Percentiles rank a stretch among this genome's conserved stretches.
Evolutionary conservation across 2,888 invertebrate species (phyloP).

Genomic region (Adelphocoris suturalis): DNA sequence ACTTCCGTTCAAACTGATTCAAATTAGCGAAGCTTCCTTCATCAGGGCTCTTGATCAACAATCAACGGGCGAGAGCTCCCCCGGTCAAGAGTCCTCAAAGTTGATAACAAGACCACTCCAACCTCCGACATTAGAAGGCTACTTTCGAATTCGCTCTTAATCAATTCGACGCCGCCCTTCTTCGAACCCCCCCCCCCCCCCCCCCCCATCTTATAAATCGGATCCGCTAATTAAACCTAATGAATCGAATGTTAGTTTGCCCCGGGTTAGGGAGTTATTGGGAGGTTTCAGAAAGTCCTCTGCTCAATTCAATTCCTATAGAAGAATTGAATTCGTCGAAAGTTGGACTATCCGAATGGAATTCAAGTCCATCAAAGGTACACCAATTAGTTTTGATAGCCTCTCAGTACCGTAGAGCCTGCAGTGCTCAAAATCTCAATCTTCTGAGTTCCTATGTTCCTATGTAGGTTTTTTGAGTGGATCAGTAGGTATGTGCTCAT

Average conservation of each 20-base stretch:
- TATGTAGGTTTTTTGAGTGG: too few species aligned
- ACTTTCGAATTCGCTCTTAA: constrained; percentile 54
- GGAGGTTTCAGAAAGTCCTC: too few species aligned
- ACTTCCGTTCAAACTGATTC: background rate
- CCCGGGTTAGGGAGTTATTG: background rate
- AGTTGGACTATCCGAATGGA: too few species aligned
- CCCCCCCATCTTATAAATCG: too few species aligned
- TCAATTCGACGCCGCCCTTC: constrained; percentile 40
- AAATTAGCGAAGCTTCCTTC: constrained; percentile 14
- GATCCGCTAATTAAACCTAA: constrained; percentile 66
- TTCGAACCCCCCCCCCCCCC: background rate
- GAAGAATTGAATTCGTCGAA: too few species aligned
- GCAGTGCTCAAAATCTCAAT: too few species aligned
- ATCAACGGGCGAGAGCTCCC: background rate
- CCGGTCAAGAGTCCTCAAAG: constrained; percentile 7
- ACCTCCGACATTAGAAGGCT: background rate
- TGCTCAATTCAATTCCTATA: too few species aligned
- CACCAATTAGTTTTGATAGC: too few species aligned
- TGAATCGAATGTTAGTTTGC: constrained; percentile 56
- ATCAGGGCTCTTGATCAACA: constrained; percentile 29
- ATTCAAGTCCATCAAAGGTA: too few species aligned
- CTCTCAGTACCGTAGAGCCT: too few species aligned
- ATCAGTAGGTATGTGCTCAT: too few species aligned
- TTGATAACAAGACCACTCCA: constrained; percentile 10
- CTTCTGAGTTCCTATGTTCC: too few species aligned